A percentile compares a stretch with the other conserved stretches of the same genome.
Evolutionary conservation across 2,113 vertebrate genomes (phyloP).

Genomic region (Urocynchramus pylzowi): DNA sequence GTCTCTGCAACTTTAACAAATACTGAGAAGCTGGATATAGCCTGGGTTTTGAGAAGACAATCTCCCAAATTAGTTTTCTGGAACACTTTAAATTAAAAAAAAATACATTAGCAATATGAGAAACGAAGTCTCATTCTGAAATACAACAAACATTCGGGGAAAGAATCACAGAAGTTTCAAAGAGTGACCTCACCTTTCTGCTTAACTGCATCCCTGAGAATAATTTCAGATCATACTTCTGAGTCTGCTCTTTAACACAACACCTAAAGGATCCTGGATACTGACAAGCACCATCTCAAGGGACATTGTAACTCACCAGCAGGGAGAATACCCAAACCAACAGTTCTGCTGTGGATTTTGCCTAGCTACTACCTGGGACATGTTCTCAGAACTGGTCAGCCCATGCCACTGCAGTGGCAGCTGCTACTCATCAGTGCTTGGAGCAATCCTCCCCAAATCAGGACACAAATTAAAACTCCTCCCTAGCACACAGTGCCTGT

Average conservation of each 20-base stretch:
- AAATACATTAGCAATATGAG: neutral
- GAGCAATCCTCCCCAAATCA: neutral
- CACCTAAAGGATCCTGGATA: neutral
- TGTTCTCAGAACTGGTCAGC: neutral
- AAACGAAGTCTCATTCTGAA: neutral
- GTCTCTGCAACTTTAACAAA: neutral
- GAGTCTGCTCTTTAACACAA: neutral
- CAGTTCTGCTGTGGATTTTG: neutral
- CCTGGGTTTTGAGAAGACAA: neutral
- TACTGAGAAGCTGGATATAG: neutral
- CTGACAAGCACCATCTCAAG: neutral
- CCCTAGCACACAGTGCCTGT: neutral
- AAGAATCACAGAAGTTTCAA: neutral
- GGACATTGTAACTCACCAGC: neutral
- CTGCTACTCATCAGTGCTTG: neutral
- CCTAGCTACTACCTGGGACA: accelerated
- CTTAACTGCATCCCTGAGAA: neutral
- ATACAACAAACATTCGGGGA: neutral
- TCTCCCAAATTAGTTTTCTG: neutral
- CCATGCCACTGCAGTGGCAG: neutral
- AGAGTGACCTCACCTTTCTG: neutral
- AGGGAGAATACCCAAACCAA: neutral
- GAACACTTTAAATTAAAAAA: neutral
- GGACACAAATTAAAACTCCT: neutral
- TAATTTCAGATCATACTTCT: neutral